phyloP scores from a whole-genome alignment of 2,113 vertebrate species.

The western clawed frog (Xenopus tropicalis) region UCB_Xtro_10.0 CM004443.2:131074001-131074500 shows the following conservation, averaged over 20 bases:
- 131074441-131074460: too few relatives aligned
- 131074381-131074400: too few relatives aligned
- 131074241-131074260: not conserved
- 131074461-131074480: too few relatives aligned
- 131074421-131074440: too few relatives aligned
- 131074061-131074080: too few relatives aligned
- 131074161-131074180: not conserved
- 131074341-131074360: too few relatives aligned
- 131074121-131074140: not conserved
- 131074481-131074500: too few relatives aligned
- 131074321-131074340: too few relatives aligned
- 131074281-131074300: not conserved
- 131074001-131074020: not conserved
- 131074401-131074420: too few relatives aligned
- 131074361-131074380: too few relatives aligned
- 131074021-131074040: not conserved
- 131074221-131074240: not conserved
- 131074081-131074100: constrained; percentile 3
- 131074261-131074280: not conserved
- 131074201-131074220: constrained; percentile 22
- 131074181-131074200: not conserved
- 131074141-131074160: not conserved
- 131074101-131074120: not conserved
- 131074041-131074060: not conserved
- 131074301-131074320: too few relatives aligned